phyloP scores from a whole-genome alignment of 53 echinoderm and acorn worm species.

The Holothuria scabra region DNA sequence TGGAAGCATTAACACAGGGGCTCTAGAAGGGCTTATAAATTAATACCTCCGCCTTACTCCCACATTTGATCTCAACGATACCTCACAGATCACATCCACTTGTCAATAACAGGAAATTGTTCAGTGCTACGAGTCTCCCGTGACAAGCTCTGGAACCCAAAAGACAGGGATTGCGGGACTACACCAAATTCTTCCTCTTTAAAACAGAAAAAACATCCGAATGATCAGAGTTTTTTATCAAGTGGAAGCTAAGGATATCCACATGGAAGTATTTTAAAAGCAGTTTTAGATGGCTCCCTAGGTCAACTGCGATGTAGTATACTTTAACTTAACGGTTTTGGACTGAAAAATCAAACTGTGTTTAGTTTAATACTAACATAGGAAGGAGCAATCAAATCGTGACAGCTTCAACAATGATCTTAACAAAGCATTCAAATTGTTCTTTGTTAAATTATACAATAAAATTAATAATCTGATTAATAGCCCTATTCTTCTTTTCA shows the following conservation, averaged over 20 bases:
- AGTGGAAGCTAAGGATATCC: slow-evolving; percentile 40
- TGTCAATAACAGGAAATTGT: slow-evolving; percentile 44
- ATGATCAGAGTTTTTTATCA: slow-evolving; percentile 10
- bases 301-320: too few species aligned
- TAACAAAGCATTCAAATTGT: too few species aligned
- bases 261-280: slow-evolving; percentile 30
- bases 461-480: too few species aligned
- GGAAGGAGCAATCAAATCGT: too few species aligned
- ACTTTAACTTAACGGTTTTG: too few species aligned
- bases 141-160: background rate
- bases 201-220: slow-evolving; percentile 15
- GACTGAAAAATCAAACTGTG: too few species aligned
- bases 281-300: background rate
- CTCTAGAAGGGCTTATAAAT: too few species aligned
- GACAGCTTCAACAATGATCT: too few species aligned
- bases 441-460: too few species aligned
- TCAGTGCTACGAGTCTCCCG: background rate
- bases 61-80: slow-evolving; percentile 6
- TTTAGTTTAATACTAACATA: too few species aligned
- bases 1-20: too few species aligned
- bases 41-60: background rate
- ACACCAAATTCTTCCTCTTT: slow-evolving; percentile 29
- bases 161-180: background rate
- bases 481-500: too few species aligned
- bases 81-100: background rate